A percentile compares a stretch with the other conserved stretches of the same genome.
These are phyloP conservation scores for Apogon talboti DNA, from an alignment of 2,797 vertebrate genomes.

Conservation along the genomic window DNA sequence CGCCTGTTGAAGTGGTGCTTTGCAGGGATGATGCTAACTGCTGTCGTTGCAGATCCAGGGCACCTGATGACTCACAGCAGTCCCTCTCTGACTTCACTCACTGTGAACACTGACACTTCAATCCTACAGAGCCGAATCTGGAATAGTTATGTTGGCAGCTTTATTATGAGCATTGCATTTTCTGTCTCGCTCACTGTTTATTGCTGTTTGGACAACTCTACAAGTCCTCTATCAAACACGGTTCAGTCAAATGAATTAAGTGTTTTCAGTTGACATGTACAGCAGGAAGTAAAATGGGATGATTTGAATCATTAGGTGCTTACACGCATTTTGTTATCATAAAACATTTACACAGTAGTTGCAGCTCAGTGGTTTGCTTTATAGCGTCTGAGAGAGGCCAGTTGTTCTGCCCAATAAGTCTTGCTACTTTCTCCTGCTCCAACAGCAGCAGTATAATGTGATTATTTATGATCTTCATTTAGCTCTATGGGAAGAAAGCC, in stretches of 20 bases:
- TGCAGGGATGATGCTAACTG: conserved; percentile 56
- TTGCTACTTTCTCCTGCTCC: conserved; percentile 39
- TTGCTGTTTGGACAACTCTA: background rate
- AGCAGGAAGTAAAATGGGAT: conserved; percentile 14
- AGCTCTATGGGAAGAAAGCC: conserved; percentile 61
- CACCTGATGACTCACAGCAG: conserved; percentile 69
- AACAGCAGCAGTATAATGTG: conserved; percentile 58
- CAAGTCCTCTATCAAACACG: background rate
- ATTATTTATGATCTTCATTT: conserved; percentile 78
- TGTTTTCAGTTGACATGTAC: conserved; percentile 7
- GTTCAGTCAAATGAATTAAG: background rate
- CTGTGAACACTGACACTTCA: conserved; percentile 42
- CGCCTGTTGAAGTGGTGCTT: conserved; percentile 65
- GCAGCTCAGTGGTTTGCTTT: conserved; percentile 58
- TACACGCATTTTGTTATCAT: conserved; percentile 42
- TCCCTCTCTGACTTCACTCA: conserved; percentile 11
- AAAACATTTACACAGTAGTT: conserved; percentile 49
- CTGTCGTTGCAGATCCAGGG: conserved; percentile 40
- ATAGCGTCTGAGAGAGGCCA: conserved; percentile 41
- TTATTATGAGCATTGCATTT: conserved; percentile 37
- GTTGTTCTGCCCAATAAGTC: conserved; percentile 68
- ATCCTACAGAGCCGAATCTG: conserved; percentile 37
- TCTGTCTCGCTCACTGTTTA: conserved; percentile 28
- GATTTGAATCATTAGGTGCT: conserved; percentile 23
- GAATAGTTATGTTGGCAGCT: conserved; percentile 40